Evolutionary conservation across 1,140 invertebrate species (phyloP).

Genomic region (Drosophila kurseongensis): DNA sequence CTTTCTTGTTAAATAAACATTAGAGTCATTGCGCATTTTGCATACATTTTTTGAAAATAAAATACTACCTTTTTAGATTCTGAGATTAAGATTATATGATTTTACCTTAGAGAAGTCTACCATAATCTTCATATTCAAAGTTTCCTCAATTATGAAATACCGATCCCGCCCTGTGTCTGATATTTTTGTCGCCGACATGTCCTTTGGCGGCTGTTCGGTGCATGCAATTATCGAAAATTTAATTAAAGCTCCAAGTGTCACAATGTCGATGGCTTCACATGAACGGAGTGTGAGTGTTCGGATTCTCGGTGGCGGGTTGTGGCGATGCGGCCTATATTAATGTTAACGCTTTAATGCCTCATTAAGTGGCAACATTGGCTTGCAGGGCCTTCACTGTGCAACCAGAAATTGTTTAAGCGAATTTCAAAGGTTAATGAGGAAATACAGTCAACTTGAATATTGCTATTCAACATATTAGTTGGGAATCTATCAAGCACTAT

Average conservation of each 20-base stretch:
- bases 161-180: slow-evolving; percentile 12
- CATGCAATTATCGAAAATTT: slow-evolving; percentile 82
- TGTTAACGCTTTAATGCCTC: slow-evolving; percentile 75
- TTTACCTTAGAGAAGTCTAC: too few species aligned
- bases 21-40: too few species aligned
- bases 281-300: slow-evolving; percentile 4
- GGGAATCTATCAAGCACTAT: not conserved
- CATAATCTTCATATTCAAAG: too few species aligned
- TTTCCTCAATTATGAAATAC: not conserved
- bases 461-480: not conserved
- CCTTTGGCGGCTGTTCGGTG: slow-evolving; percentile 30
- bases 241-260: slow-evolving; percentile 78
- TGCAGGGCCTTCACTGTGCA: not conserved
- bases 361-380: slow-evolving; percentile 56
- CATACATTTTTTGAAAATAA: too few species aligned
- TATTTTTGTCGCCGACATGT: slow-evolving; percentile 22
- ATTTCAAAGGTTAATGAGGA: slow-evolving; percentile 14
- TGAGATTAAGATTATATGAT: too few species aligned
- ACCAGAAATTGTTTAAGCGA: slow-evolving; percentile 10
- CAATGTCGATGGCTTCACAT: slow-evolving; percentile 39
- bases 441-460: not conserved
- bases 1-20: too few species aligned
- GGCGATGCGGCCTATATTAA: slow-evolving; percentile 49
- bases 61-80: too few species aligned
- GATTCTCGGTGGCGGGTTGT: slow-evolving; percentile 14